A percentile compares a stretch with the other conserved stretches of the same genome.
phyloP scores from a whole-genome alignment of 2,113 vertebrate species.

The Oncorhynchus gorbuscha region DNA sequence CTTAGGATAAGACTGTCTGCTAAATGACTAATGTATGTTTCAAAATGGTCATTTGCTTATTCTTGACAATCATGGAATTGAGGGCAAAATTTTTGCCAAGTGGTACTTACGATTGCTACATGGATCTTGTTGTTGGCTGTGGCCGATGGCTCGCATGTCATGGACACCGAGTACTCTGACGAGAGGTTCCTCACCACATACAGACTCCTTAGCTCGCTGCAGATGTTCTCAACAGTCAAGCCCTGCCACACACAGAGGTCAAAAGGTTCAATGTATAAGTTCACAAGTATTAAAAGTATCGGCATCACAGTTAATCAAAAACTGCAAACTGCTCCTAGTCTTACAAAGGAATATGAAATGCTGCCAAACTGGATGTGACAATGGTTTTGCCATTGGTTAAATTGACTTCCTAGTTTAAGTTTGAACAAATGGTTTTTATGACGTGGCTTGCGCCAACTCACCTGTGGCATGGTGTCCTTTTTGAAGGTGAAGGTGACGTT shows the following conservation, averaged over 20 bases:
- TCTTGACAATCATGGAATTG: too few relatives aligned
- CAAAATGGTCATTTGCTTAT: too few relatives aligned
- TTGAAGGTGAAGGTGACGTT: constrained; percentile 88
- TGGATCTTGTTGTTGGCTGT: constrained; percentile 85
- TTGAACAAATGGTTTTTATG: too few relatives aligned
- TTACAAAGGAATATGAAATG: too few relatives aligned
- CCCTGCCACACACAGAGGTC: constrained; percentile 67
- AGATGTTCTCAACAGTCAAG: constrained; percentile 87
- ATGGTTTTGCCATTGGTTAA: too few relatives aligned
- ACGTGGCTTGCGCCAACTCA: constrained; percentile 49
- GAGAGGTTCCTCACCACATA: constrained; percentile 84
- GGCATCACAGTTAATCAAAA: too few relatives aligned
- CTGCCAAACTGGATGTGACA: too few relatives aligned
- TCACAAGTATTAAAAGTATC: too few relatives aligned
- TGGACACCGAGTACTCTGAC: constrained; percentile 81
- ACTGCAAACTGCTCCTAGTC: too few relatives aligned
- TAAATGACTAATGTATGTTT: too few relatives aligned
- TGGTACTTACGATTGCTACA: constrained; percentile 80
- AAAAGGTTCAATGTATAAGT: background rate
- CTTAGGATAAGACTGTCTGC: too few relatives aligned
- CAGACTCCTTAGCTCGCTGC: constrained; percentile 83
- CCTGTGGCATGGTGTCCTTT: constrained; percentile 84
- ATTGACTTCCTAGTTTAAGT: too few relatives aligned
- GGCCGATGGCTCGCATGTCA: constrained; percentile 84
- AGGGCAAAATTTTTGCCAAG: background rate